Conservation (phyloP, 2,888 invertebrate species). For the Oeneis ivallda region DNA sequence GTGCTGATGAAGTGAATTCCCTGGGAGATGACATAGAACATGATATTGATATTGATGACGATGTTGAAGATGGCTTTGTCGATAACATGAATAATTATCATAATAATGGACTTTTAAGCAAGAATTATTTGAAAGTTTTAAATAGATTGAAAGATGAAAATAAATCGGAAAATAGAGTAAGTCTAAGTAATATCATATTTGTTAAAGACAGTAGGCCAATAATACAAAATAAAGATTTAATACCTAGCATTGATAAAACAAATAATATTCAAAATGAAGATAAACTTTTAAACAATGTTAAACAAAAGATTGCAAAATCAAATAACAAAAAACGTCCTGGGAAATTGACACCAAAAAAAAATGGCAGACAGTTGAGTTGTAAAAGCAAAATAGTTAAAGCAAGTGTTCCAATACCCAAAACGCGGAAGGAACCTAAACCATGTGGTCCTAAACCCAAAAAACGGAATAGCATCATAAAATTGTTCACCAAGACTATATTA, state of each 20-base stretch:
- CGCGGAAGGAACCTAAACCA: background rate
- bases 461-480: background rate
- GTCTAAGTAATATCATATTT: no score
- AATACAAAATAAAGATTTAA: background rate
- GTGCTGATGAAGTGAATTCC: background rate
- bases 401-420: background rate
- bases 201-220: no score
- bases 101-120: no score
- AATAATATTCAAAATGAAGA: background rate
- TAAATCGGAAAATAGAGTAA: no score
- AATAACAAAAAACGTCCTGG: no score
- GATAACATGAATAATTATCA: no score
- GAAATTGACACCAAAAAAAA: background rate
- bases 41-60: background rate
- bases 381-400: background rate
- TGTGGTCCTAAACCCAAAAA: no score
- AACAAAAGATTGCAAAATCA: no score
- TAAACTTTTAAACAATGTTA: no score
- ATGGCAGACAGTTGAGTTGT: background rate
- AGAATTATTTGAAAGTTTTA: no score
- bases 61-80: no score
- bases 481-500: background rate
- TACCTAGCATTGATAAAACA: background rate
- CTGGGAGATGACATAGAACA: background rate
- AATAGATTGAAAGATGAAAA: no score